Evolutionary conservation across 1,140 invertebrate species (phyloP), one percentile per base, ranked within the genome.

Genomic region (Plectus sambesii): DNA sequence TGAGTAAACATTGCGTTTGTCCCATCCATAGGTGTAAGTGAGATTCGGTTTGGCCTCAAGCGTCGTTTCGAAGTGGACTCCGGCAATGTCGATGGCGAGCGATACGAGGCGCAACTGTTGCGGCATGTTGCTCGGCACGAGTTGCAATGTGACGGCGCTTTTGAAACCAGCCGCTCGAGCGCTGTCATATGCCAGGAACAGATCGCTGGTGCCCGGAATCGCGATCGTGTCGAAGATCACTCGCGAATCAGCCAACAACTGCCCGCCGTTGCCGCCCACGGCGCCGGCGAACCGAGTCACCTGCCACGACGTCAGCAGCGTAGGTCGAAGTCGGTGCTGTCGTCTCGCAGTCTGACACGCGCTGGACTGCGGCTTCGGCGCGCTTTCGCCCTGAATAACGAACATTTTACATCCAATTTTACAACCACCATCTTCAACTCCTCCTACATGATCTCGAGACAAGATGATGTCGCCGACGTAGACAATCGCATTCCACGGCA

Each of bases 31-130:
- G 0, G 85, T 87, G 70, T 93, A 88, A 35, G 83, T 87, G 24
- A 98, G 74, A 66, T 89, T 84, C 0, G 87, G 84, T 70, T 94
- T 88, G 0, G 90, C 88, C 70, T 96, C 89, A 68, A 96, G 93
- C 1, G 82, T 82, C 70, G 86, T 85, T 5, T 85, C 81, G 68
- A 87, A 82, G 9, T 88, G 74, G 1, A 85, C 85, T 1, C 90
- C 89, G 70, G 92, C 86, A 39, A 94, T 84, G 55, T 86, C 82
- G 22, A 76, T 63, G 25, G 56, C 56, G 1, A 71, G 46, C 48
- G 65, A 67, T 20, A 67, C 58, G 4, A 59, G 50, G 8, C 65
- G 58, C 43, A 60, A 37, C 3, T 55, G 42, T 5, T 46, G 39
- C 22, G 59, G 58, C 9, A 47, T 22, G 27, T 22, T 9, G n/a